Evolutionary conservation across 2,888 invertebrate species (phyloP).

Genomic region (Ichneumoninae sp.): DNA sequence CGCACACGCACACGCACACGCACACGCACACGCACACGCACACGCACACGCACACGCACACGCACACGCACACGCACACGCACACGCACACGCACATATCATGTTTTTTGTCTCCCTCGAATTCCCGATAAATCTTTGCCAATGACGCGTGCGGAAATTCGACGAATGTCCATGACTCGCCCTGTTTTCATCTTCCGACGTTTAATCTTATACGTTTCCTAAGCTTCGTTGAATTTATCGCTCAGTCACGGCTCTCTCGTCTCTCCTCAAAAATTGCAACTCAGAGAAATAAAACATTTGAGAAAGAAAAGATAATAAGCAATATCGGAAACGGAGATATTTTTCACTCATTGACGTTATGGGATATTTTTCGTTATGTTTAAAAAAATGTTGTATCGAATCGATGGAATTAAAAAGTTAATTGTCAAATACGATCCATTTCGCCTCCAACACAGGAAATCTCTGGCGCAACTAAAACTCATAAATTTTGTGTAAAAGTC

Average conservation of each 20-base stretch:
- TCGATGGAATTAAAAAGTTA: too few species aligned
- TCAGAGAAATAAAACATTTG: slow-evolving; percentile 1
- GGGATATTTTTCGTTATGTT: slow-evolving; percentile 27
- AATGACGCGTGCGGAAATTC: slow-evolving; percentile 66
- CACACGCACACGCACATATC: background rate
- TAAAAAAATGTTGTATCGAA: slow-evolving; percentile 20
- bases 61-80: too few species aligned
- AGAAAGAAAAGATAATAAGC: slow-evolving; percentile 38
- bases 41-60: too few species aligned
- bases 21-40: too few species aligned
- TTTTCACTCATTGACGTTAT: slow-evolving; percentile 49
- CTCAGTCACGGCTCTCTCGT: slow-evolving; percentile 57
- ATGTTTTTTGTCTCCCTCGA: slow-evolving; percentile 28
- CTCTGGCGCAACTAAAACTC: too few species aligned
- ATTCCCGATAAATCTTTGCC: slow-evolving; percentile 63
- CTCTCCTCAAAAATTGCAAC: slow-evolving; percentile 42
- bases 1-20: too few species aligned
- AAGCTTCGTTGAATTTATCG: slow-evolving; percentile 58
- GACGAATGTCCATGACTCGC: slow-evolving; percentile 65
- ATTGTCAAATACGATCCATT: too few species aligned
- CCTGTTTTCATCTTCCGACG: slow-evolving; percentile 60
- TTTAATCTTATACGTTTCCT: slow-evolving; percentile 63
- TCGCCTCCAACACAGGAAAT: too few species aligned
- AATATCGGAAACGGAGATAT: slow-evolving; percentile 44
- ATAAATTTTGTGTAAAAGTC: background rate